Evolutionary conservation across 2,797 vertebrate genomes (phyloP), one percentile per base, ranked within the genome.

Genomic region (Arrhamphus sclerolepis): DNA sequence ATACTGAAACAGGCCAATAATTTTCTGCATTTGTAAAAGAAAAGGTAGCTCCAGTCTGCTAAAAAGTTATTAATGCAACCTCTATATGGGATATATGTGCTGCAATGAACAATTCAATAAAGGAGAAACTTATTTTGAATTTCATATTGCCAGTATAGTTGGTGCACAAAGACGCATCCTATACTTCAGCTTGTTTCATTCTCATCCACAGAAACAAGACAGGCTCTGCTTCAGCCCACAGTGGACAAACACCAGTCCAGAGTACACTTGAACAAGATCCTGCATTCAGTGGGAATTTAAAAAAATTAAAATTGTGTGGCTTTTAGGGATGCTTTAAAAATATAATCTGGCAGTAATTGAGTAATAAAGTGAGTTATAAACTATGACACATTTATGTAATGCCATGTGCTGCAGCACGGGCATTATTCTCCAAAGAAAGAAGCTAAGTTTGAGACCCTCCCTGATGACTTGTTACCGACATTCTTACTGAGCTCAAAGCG

Each of bases 181-280:
- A 26, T 21, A 71, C 65, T 73, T 71, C 43, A 81, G 56, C 46
- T 57, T 19, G 53, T 81, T 42, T 69, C 6, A 66, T 75, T 79
- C 55, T 82, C 55, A 46, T 86, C 66, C 61, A 49, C 59, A 55
- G 5, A 4, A 38, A 4, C 43, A 55, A 80, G 75, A 77, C 71
- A 80, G 26, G 9, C 69, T 80, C 81, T 78, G 58, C 68, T 82
- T 60, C 65, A 73, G 49, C 81, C 62, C 77, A 82, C 75, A 59
- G 64, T 39, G 63, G 72, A 81, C 72, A 78, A 80, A 87, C 84
- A 84, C 64, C 79, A 77, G 77, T 61, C 72, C 63, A 66, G 59
- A 69, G 72, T 60, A 75, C 74, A 80, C 78, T 84, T 73, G 66
- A 84, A 82, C 66, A n/a, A 9, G 49, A 81, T 66, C 74, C 70